Percentiles rank a stretch among this genome's conserved stretches.
phyloP scores from a whole-genome alignment of 2,888 invertebrate species.

The Drosophila silvestris region DNA sequence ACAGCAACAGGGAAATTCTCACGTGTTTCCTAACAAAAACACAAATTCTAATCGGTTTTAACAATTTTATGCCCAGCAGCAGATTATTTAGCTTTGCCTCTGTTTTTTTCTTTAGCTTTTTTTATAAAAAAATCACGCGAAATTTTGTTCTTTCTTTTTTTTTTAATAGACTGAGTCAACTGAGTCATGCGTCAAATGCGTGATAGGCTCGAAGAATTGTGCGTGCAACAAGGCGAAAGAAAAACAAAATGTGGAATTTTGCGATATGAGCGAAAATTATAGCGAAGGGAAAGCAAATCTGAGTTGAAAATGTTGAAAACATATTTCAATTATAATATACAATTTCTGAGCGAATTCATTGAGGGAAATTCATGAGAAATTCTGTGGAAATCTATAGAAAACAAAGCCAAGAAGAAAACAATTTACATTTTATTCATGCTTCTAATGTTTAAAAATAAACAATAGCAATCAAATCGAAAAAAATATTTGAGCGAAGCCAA shows the following conservation, averaged over 20 bases:
- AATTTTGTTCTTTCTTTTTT: slow-evolving; percentile 3
- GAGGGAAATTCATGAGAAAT: neutral
- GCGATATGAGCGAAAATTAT: neutral
- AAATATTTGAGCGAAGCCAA: neutral
- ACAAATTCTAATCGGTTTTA: slow-evolving; percentile 12
- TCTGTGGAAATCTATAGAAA: neutral
- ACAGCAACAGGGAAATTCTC: neutral
- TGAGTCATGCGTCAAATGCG: slow-evolving; percentile 68
- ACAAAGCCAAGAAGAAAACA: neutral
- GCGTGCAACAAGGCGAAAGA: slow-evolving; percentile 4
- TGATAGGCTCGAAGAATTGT: slow-evolving; percentile 63
- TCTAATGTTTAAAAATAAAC: neutral
- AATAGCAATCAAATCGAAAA: neutral
- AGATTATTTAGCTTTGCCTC: neutral
- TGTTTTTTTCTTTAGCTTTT: slow-evolving; percentile 47
- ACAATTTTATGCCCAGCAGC: neutral
- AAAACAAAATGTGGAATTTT: slow-evolving; percentile 10
- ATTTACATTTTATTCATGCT: neutral
- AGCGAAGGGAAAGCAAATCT: neutral
- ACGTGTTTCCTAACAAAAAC: slow-evolving; percentile 1
- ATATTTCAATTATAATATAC: neutral
- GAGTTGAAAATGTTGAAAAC: slow-evolving; percentile 1
- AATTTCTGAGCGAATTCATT: neutral
- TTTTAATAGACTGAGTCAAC: slow-evolving; percentile 33
- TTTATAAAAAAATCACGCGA: slow-evolving; percentile 43